Conservation (phyloP, 2,113 vertebrate genomes). For the Colistium nudipinnis region DNA sequence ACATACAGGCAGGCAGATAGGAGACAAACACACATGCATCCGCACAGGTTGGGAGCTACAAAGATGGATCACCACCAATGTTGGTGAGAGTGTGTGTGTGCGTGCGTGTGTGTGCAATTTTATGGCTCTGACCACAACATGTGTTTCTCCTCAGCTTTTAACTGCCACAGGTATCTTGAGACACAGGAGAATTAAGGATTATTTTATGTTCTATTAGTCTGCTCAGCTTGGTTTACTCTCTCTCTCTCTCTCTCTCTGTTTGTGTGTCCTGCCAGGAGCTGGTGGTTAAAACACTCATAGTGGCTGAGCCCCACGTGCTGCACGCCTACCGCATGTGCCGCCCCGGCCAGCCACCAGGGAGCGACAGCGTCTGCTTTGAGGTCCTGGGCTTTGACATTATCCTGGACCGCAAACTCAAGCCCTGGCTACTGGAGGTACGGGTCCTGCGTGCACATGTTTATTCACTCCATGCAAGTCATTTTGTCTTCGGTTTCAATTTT, state of each 20-base stretch:
- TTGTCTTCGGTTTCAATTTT: not conserved
- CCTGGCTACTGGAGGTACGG: constrained; percentile 93
- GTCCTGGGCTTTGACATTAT: constrained; percentile 97
- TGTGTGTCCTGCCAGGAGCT: constrained; percentile 84
- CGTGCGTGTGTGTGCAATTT: constrained; percentile 30
- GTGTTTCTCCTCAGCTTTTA: constrained; percentile 20
- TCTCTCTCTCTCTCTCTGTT: constrained; percentile 24
- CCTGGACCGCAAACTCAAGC: constrained; percentile 96
- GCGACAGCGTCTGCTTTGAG: constrained; percentile 98
- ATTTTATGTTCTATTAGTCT: constrained; percentile 7
- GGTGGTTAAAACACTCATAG: constrained; percentile 97
- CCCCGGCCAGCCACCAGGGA: constrained; percentile 94
- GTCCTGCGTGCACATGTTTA: constrained; percentile 39
- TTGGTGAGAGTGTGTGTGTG: constrained; percentile 3
- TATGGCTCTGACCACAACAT: constrained; percentile 7
- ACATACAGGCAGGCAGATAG: constrained; percentile 53
- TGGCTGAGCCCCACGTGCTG: constrained; percentile 95
- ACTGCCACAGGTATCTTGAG: not conserved
- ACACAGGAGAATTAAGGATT: constrained; percentile 1
- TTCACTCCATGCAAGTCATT: too few species aligned
- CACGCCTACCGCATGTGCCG: constrained; percentile 98
- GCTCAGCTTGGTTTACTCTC: constrained; percentile 10
- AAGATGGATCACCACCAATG: constrained; percentile 51
- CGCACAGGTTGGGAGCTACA: constrained; percentile 37
- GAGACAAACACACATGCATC: constrained; percentile 48